Evolutionary conservation across 2,113 vertebrate genomes (phyloP), one percentile per base, ranked within the genome.

Genomic region (Oxygymnocypris stewartii): DNA sequence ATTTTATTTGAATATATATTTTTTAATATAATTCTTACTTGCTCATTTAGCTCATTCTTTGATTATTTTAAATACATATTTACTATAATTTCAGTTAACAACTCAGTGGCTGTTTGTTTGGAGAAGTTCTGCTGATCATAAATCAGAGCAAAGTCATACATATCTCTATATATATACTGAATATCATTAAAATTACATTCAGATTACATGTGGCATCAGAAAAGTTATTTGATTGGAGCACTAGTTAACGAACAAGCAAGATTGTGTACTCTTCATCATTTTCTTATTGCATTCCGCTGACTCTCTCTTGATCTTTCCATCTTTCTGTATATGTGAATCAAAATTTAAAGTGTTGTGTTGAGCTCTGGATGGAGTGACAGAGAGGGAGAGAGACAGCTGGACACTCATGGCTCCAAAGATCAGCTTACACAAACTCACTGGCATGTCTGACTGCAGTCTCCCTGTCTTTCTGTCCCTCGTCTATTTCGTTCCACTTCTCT

Each of bases 331-430:
- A 11, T 61, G 79, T 44, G 69, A 88, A 84, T 42, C 69, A 86
- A n/a, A 49, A 65, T 82, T 61, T 65, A 80, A 82, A 87, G 75
- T 87, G 88, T 89, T 88, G 84, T 63, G 78, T 65, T 42, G 59
- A 65, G 84, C 44, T 31, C 81, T 71, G 12, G 37, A 78, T 31
- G 57, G 49, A 67, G 82, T 88, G 85, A 61, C 77, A 87, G 63
- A 85, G 78, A 69, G 35, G 61, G 47, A 63, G 86, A 71, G 84
- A 81, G 89, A 90, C 89, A 90, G 87, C 89, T 90, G 89, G 89
- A 79, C 82, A 16, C 47, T 31, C 63, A 31, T 31, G 71, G 79
- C 73, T 79, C 73, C 74, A 86, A 37, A 67, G 87, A 87, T 90
- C 89, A 84, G 79, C 76, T 90, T 90, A 88, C 89, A 87, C 73